phyloP scores from a whole-genome alignment of 2,113 vertebrate species.

The Alces alces region DNA sequence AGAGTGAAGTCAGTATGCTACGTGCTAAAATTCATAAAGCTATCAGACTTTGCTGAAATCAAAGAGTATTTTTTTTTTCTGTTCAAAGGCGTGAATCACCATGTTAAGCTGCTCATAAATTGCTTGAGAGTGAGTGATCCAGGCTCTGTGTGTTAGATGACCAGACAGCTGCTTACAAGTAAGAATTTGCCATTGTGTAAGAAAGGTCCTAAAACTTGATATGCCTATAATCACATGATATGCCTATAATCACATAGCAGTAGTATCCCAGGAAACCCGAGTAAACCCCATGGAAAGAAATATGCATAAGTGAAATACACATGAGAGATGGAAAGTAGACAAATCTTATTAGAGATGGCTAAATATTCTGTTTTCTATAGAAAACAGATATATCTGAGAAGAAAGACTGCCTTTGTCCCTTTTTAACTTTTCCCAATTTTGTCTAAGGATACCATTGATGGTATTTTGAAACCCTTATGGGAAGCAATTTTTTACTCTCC shows the following conservation, averaged over 20 bases:
- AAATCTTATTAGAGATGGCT: neutral
- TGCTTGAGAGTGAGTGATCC: neutral
- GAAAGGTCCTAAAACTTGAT: neutral
- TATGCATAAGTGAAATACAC: neutral
- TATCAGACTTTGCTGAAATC: neutral
- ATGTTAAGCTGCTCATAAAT: neutral
- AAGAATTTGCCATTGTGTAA: neutral
- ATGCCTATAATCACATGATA: neutral
- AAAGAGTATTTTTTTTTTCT: neutral
- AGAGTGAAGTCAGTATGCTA: neutral
- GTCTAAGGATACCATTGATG: neutral
- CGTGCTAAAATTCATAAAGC: neutral
- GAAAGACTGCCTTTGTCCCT: neutral
- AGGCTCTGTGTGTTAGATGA: neutral
- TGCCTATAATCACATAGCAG: neutral
- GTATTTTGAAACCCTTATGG: neutral
- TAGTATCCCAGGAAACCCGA: neutral
- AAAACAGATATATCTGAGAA: neutral
- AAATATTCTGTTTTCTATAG: neutral
- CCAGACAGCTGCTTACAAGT: neutral
- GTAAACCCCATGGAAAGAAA: neutral
- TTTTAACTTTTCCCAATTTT: constrained; percentile 14
- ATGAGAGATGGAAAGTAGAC: neutral
- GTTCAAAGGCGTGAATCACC: neutral
- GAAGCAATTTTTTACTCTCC: neutral